phyloP scores from a whole-genome alignment of 2,113 vertebrate species.

The Malurus cyaneus region DNA sequence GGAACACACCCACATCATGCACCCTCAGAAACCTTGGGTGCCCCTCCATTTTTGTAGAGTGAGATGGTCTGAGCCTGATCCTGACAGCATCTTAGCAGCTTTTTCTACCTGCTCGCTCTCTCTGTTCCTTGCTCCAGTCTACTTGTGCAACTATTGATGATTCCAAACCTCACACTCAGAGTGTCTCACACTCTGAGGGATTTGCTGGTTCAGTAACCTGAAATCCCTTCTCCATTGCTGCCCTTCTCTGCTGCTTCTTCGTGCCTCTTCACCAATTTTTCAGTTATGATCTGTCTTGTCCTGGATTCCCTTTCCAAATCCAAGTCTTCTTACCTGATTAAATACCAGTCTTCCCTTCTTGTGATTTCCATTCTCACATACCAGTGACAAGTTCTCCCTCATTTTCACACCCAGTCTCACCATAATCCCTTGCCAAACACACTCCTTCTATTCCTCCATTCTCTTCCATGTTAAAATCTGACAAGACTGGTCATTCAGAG shows the following conservation, averaged over 20 bases:
- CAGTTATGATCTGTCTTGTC: neutral
- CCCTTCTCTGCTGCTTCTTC: neutral
- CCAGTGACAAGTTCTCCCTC: neutral
- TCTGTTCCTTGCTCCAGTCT: neutral
- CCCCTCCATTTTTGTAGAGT: neutral
- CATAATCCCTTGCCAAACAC: neutral
- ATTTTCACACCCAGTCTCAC: neutral
- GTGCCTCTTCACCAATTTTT: neutral
- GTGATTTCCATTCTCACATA: neutral
- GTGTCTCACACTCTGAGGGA: neutral
- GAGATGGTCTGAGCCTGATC: neutral
- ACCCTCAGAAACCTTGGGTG: neutral
- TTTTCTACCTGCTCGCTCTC: neutral
- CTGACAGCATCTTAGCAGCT: neutral
- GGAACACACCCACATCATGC: rapidly evolving
- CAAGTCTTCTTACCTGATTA: neutral
- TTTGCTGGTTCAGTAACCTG: neutral
- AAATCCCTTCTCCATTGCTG: neutral
- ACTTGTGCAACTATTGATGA: neutral
- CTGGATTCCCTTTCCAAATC: neutral
- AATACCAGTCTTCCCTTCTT: neutral
- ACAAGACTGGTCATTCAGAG: neutral
- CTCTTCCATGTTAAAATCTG: neutral
- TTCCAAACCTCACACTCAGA: neutral
- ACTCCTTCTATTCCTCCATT: neutral